Evolutionary conservation across 2,113 vertebrate genomes (phyloP), one percentile per base, ranked within the genome.

Genomic region (Falcunculus frontatus): DNA sequence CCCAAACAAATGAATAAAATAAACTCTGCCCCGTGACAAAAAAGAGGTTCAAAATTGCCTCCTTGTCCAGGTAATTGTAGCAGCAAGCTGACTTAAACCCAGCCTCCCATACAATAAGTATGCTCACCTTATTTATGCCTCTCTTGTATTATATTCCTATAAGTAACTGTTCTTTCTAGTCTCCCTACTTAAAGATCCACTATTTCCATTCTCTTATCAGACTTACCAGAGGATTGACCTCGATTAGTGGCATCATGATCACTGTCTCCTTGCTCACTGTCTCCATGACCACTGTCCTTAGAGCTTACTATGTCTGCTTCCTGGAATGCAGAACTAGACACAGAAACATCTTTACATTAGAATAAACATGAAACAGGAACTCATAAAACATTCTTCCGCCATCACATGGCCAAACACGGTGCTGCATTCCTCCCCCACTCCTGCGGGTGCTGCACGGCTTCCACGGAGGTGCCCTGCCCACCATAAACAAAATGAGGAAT

Each of bases 241-340:
- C 99, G 98, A 98, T 99, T 99, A 93, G 99, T 99, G 97, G 99
- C 99, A 57, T 99, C 99, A 72, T 99, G 99, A 97, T 99, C 99
- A 84, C 99, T 99, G 98, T 99, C 99, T 89, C 99, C 99, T 98
- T 99, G 99, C 91, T 99, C 99, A 86, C 99, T 99, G 98, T 99
- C 99, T 87, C 99, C 99, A 52, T 99, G 99, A 89, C 99, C 99
- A 87, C 99, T 99, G 98, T 99, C 99, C 98, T 99, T 99, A 88
- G 99, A 99, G 98, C 99, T 99, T 95, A 99, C 99, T 96, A 99
- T 98, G 97, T 99, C 99, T 64, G 99, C 99, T 97, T 99, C 99
- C 98, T 99, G 99, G 98, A 99, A 99, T 74, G 99, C 99, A 96
- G 99, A 99, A 96, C 99, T 99, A 97, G 57, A 97, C 89, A 97